Percentiles rank a stretch among this genome's conserved stretches.
phyloP scores from a whole-genome alignment of 2,113 vertebrate species.

The Chaetodon auriga region DNA sequence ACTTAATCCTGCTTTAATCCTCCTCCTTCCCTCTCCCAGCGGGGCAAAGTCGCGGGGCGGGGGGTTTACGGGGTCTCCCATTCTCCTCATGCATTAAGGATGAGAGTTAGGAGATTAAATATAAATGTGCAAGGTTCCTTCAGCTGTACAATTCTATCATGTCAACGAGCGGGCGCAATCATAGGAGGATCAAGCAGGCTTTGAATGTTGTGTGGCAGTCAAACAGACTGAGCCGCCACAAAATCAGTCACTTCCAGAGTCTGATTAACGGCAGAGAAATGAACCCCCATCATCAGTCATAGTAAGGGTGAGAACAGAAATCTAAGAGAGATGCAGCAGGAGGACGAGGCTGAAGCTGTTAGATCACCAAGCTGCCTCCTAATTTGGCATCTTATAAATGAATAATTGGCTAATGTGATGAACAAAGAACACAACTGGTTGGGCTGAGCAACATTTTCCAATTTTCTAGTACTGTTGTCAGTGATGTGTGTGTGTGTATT shows the following conservation, averaged over 20 bases:
- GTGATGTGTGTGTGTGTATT: background rate
- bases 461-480: background rate
- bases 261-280: conserved; percentile 11
- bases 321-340: background rate
- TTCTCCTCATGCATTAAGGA: conserved; percentile 78
- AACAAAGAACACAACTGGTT: background rate
- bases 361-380: background rate
- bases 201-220: conserved; percentile 3
- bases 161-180: conserved; percentile 55
- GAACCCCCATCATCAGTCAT: background rate
- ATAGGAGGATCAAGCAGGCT: conserved; percentile 5
- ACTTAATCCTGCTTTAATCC: conserved; percentile 73
- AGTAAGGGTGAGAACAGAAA: background rate
- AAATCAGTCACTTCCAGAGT: conserved; percentile 1
- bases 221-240: conserved; percentile 2
- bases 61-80: conserved; percentile 52
- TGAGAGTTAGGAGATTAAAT: conserved; percentile 77
- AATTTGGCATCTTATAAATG: background rate
- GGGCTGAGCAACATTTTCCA: background rate
- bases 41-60: conserved; percentile 3
- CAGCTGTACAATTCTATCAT: conserved; percentile 71
- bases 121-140: conserved; percentile 74
- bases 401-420: background rate
- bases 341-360: background rate
- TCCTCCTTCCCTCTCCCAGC: conserved; percentile 54